Base-by-base conservation (phyloP, 2,797 vertebrate species). In the Syngnathus acus region DNA sequence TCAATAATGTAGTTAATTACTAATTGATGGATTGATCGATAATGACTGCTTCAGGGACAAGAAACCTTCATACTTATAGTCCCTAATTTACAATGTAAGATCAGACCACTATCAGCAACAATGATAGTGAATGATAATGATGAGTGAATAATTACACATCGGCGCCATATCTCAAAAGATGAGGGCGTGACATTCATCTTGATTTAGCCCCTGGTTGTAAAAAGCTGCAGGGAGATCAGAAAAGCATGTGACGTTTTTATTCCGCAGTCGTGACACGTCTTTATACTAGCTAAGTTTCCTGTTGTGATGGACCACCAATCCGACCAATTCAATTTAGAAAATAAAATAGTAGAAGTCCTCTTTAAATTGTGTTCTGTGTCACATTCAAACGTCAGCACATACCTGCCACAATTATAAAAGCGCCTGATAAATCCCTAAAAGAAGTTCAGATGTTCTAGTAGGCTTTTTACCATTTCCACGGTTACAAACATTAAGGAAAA, bases 241-340 rank as follows among this genome's bases (percentile, higher is more conserved):
- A 73, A 70, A 39, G 16, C 53, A 62, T 39, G 54, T 50, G 14
- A 75, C 59, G 68, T 71, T 59, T 81, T 72, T 40, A 68, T 65
- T 66, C 40, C 3, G 1, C 26, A 26, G 61, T 63, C 21, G 9
- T 60, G 38, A n/a, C 21, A 57, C 72, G 65, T 67, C 69, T 66
- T 72, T 84, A 84, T 71, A 78, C 67, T 79, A 4, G 11, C 53
- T 55, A 23, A 26, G 10, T 55, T 55, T 55, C 10, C 53, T 10
- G 73, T 65, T 19, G 9, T 81, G 80, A 88, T 76, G 66, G 78
- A 82, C 13, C 5, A 26, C 26, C 26, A 32, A 32, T 32, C 2
- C 26, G 2, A 26, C 26, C 26, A 32, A 32, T 32, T 32, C 26
- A 32, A 32, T 32, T 32, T 32, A 3, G 26, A 32, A 32, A 32